Conservation (phyloP, 2,888 invertebrate genomes). For the Ophion slaviceki region DNA sequence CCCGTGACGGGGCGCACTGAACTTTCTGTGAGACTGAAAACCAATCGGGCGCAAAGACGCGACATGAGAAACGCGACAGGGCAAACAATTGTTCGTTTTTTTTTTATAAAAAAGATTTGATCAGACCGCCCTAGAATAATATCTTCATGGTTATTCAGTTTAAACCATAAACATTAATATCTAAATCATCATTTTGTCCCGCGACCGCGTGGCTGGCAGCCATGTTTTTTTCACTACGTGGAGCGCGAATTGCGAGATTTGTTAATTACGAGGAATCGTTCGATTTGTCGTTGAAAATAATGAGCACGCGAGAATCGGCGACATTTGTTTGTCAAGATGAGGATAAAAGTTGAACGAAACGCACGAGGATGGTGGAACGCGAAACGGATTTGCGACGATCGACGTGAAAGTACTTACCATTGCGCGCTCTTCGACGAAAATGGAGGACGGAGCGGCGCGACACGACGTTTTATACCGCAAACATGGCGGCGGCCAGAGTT, state of each 20-base stretch:
- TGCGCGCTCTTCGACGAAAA: constrained; percentile 71
- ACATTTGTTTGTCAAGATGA: constrained; percentile 16
- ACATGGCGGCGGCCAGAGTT: constrained; percentile 59
- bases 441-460: constrained; percentile 71
- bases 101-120: constrained; percentile 39
- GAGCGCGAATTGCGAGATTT: neutral
- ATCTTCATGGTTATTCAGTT: constrained; percentile 88
- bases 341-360: constrained; percentile 12
- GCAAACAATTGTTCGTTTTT: neutral
- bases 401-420: constrained; percentile 74
- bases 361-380: constrained; percentile 55
- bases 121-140: constrained; percentile 91
- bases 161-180: constrained; percentile 88
- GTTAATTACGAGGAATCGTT: neutral
- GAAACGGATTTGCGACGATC: constrained; percentile 57
- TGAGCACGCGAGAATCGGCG: neutral
- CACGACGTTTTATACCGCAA: constrained; percentile 62
- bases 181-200: constrained; percentile 87
- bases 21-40: constrained; percentile 98
- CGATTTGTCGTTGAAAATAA: constrained; percentile 51
- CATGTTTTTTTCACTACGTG: constrained; percentile 32
- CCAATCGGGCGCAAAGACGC: neutral
- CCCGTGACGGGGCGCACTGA: constrained; percentile 99
- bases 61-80: constrained; percentile 1
- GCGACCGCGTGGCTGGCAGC: constrained; percentile 38